phyloP scores from a whole-genome alignment of 1,140 invertebrate species.

The Lamellibrachia luymesi region DNA sequence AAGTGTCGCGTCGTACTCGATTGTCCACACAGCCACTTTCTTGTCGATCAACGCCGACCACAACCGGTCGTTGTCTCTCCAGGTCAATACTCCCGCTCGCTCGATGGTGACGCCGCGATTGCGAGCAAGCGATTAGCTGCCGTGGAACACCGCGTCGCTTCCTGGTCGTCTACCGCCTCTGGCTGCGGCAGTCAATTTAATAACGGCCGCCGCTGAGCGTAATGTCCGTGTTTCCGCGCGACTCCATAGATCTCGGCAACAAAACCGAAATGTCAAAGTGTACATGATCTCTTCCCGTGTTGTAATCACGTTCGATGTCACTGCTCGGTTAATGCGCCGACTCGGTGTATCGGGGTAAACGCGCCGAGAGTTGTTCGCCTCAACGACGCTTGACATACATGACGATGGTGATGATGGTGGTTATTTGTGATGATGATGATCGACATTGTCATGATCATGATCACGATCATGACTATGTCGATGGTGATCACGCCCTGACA shows the following conservation, averaged over 20 bases:
- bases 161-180: not conserved
- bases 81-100: not conserved
- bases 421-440: not conserved
- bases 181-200: not conserved
- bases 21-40: not conserved
- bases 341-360: not conserved
- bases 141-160: not conserved
- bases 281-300: not conserved
- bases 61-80: not conserved
- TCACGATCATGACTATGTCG: not conserved
- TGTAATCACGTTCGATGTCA: not conserved
- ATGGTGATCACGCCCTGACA: not conserved
- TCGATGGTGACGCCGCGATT: not conserved
- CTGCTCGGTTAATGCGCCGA: not conserved
- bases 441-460: not conserved
- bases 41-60: not conserved
- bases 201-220: not conserved
- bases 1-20: not conserved
- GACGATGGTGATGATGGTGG: not conserved
- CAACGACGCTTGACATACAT: not conserved
- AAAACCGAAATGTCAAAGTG: constrained; percentile 5
- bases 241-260: not conserved
- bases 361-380: not conserved
- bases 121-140: not conserved
- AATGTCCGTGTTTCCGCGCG: not conserved